A percentile compares a stretch with the other conserved stretches of the same genome.
phyloP scores from a whole-genome alignment of 2,888 invertebrate species.

The Panzeria rudis region DNA sequence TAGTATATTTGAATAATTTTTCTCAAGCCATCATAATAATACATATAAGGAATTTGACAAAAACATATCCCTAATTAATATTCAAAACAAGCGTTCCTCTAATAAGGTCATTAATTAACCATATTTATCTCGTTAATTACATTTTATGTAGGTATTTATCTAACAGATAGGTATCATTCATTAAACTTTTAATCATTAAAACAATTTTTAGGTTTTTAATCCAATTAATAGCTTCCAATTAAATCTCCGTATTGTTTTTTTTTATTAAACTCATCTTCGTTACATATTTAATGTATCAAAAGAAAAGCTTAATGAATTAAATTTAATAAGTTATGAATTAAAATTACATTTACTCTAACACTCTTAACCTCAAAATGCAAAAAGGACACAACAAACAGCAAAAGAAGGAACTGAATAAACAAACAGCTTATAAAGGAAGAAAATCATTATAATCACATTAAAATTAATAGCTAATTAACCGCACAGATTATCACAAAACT shows the following conservation, averaged over 20 bases:
- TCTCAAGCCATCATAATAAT: too few relatives aligned
- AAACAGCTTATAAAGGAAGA: conserved; percentile 58
- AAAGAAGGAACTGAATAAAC: conserved; percentile 44
- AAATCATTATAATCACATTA: conserved; percentile 72
- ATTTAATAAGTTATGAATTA: conserved; percentile 49
- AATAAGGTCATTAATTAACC: too few relatives aligned
- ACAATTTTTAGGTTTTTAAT: neutral
- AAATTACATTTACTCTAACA: conserved; percentile 59
- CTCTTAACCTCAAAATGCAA: conserved; percentile 46
- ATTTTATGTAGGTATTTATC: too few relatives aligned
- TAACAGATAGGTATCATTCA: neutral
- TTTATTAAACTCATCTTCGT: neutral
- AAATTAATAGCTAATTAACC: conserved; percentile 73
- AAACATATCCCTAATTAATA: neutral
- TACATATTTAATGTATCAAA: conserved; percentile 11
- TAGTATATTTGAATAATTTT: too few relatives aligned
- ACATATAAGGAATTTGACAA: neutral
- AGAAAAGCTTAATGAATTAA: conserved; percentile 36
- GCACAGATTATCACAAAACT: conserved; percentile 70
- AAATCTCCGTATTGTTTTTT: neutral
- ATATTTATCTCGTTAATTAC: too few relatives aligned
- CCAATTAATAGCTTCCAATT: neutral
- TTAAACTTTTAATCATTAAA: neutral
- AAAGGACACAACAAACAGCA: conserved; percentile 19
- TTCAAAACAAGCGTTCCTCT: too few relatives aligned